Conservation (phyloP, 2,888 invertebrate species). For the Cenopis cana region DNA sequence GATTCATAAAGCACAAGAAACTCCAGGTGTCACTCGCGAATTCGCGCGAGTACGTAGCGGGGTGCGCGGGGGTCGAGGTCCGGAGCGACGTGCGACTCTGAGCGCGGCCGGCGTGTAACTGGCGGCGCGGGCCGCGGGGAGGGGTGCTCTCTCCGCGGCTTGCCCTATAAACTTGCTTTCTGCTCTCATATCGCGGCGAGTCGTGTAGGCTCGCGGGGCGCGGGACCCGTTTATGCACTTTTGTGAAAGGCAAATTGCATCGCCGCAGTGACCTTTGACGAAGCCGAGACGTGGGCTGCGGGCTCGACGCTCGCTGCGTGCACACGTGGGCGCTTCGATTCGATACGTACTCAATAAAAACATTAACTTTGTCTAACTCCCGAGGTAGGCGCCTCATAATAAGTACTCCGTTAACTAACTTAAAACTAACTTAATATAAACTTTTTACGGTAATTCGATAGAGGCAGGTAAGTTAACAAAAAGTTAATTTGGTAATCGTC, state of each 20-base stretch:
- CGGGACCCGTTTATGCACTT: conserved; percentile 56
- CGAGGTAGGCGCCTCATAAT: conserved; percentile 3
- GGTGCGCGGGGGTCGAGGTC: conserved; percentile 55
- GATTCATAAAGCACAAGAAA: conserved; percentile 51
- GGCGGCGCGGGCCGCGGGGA: conserved; percentile 51
- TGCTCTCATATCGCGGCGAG: conserved; percentile 62
- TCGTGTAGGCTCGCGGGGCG: conserved; percentile 58
- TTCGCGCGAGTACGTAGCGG: conserved; percentile 58
- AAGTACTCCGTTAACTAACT: no score
- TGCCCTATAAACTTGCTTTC: conserved; percentile 76
- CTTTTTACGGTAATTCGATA: conserved; percentile 15
- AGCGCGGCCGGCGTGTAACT: conserved; percentile 58
- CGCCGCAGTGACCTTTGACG: conserved; percentile 44
- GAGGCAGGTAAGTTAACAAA: conserved; percentile 10
- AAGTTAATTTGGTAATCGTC: conserved; percentile 15
- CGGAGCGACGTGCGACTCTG: conserved; percentile 34
- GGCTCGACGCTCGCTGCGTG: background rate
- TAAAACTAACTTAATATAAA: conserved; percentile 19
- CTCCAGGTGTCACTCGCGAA: conserved; percentile 54
- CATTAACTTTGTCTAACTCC: conserved; percentile 14
- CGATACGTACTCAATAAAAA: background rate
- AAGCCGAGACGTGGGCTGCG: conserved; percentile 9
- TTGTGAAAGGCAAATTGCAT: conserved; percentile 74
- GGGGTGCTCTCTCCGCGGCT: conserved; percentile 58
- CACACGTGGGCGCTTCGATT: conserved; percentile 29